Conservation (phyloP, 1,140 invertebrate species). For the Pachypeltis micranthus region DNA sequence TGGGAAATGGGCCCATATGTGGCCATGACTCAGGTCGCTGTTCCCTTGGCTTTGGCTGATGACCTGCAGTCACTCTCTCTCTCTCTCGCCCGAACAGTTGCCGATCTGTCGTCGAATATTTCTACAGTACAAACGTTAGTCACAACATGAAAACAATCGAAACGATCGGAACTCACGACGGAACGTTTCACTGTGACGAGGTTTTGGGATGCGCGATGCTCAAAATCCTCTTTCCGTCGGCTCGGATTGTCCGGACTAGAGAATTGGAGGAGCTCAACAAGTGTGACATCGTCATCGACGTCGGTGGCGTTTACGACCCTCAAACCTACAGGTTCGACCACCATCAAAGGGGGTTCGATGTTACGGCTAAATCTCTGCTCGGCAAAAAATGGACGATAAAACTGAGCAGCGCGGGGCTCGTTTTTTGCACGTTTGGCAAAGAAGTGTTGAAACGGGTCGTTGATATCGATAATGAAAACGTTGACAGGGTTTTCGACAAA, state of each 20-base stretch:
- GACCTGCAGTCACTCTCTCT: too few relatives aligned
- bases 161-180: slow-evolving; percentile 64
- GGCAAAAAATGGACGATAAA: slow-evolving; percentile 47
- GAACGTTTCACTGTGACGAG: slow-evolving; percentile 92
- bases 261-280: slow-evolving; percentile 51
- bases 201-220: slow-evolving; percentile 86
- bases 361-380: slow-evolving; percentile 47
- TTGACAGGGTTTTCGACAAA: slow-evolving; percentile 39
- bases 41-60: too few relatives aligned
- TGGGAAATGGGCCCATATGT: too few relatives aligned
- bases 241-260: slow-evolving; percentile 65
- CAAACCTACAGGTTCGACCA: slow-evolving; percentile 77
- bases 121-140: too few relatives aligned
- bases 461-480: slow-evolving; percentile 35
- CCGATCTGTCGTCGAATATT: too few relatives aligned
- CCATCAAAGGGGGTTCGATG: slow-evolving; percentile 71
- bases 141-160: slow-evolving; percentile 13
- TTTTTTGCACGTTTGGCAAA: slow-evolving; percentile 86
- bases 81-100: too few relatives aligned
- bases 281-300: slow-evolving; percentile 94
- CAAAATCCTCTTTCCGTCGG: slow-evolving; percentile 68
- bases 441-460: slow-evolving; percentile 53
- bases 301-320: slow-evolving; percentile 80
- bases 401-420: slow-evolving; percentile 87
- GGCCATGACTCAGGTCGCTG: too few relatives aligned